These are phyloP conservation scores for Drosophila yooni DNA, from an alignment of 2,888 invertebrate species.

Conservation along the genomic window DNA sequence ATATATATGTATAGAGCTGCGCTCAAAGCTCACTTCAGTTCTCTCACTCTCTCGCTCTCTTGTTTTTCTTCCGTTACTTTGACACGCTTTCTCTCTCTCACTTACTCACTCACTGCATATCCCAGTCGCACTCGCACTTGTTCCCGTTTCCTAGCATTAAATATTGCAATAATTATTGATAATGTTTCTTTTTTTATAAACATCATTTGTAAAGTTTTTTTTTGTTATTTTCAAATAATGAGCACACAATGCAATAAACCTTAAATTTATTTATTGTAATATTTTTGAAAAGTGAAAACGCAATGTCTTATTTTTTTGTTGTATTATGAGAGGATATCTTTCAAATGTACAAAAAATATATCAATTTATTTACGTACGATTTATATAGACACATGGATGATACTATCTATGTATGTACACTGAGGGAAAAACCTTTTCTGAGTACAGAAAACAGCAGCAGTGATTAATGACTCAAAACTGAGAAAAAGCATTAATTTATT, in stretches of 20 bases:
- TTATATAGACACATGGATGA: background rate
- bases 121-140: constrained; percentile 24
- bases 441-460: background rate
- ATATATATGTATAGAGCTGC: constrained; percentile 59
- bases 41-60: constrained; percentile 1
- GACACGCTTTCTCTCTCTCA: background rate
- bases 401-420: background rate
- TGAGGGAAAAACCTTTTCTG: background rate
- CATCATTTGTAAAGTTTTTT: constrained; percentile 45
- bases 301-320: background rate
- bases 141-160: constrained; percentile 24
- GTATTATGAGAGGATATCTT: background rate
- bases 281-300: constrained; percentile 29
- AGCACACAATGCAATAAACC: constrained; percentile 73
- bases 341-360: background rate
- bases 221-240: constrained; percentile 47
- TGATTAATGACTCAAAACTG: background rate
- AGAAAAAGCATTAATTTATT: constrained; percentile 14
- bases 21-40: constrained; percentile 42
- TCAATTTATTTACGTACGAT: background rate
- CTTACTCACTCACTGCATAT: constrained; percentile 12
- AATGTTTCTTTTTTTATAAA: constrained; percentile 33
- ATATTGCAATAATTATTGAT: constrained; percentile 39
- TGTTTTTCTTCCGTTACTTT: constrained; percentile 3
- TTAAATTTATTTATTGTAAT: constrained; percentile 76